Base-by-base conservation (phyloP, 2,113 vertebrate genomes). In the Oncorhynchus tshawytscha region DNA sequence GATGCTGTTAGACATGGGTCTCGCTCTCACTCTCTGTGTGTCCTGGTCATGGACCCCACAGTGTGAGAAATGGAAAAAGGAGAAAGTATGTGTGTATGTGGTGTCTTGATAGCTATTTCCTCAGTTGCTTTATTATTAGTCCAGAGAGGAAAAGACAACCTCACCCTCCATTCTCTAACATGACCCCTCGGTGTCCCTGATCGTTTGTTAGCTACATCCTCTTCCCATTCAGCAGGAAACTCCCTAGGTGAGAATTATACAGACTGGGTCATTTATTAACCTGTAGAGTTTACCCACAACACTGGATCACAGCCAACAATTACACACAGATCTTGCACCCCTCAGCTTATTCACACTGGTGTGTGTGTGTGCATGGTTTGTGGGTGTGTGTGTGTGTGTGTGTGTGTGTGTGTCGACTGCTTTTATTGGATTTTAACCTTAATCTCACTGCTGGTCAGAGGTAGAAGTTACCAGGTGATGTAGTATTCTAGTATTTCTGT, bases 141-240 rank as follows among this genome's bases (percentile, higher is more conserved):
- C 67, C 29, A 77, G 64, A 84, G 79, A 76, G 48, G 49, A 57
- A 75, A 75, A 83, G 24, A 62, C 72, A 71, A 84, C 80, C 71
- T 76, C 77, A 67, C 81, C 79, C 77, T 80, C 31, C 54, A 39
- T 76, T 87, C 70, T 80, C 73, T 25, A 71, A 45, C 9, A 45
- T 45, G 39, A 45, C 39, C 39, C 81, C 34, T 7, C 9, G 39
- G 4, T 34, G 79, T 85, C 70, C 76, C 80, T 83, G 75, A 81
- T 84, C 73, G 77, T 88, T 89, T 87, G 80, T 85, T 80, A 45
- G 67, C 71, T 77, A 84, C 81, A 88, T 91, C 84, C 85, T 87
- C 70, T 81, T 86, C 71, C 82, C 62, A 78, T 84, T 78, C 59
- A 81, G 77, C 81, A 22, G 85, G 85, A 88, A 87, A 77, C 71